Base-by-base conservation (phyloP, 1,140 invertebrate species). In the Apolygus lucorum region DNA sequence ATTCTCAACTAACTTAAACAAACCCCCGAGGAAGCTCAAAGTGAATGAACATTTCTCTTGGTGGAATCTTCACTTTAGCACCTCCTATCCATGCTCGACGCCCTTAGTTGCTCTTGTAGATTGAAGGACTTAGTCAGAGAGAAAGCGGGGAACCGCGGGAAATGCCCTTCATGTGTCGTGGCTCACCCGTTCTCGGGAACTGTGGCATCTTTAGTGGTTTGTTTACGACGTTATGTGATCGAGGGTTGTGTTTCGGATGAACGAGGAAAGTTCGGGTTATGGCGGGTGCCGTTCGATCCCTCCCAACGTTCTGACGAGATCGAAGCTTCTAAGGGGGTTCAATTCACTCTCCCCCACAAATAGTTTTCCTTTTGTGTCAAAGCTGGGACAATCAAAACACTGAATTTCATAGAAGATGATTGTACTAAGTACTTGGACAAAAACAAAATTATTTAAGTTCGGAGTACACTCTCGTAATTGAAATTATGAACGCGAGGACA, bases 61-160 rank as follows among this genome's bases (percentile, higher is more conserved):
- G 22, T 11, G 54, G 54, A 59, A 59, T 59, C 54, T 59, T 59
- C 54, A 24, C 54, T 59, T 59, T 59, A 59, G 54, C 54, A 59
- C 54, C 54, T 59, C 22, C 54, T 49, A n/a, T n/a, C 4, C 34
- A 42, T 8, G 34, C 4, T 42, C 34, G 34, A 17, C 34, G 34
- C 4, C 4, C 34, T 42, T 42, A 42, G 34, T 42, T n/a, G 34
- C 34, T 17, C 34, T 42, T 8, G 34, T 42, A 42, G 34, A 42
- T 42, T 42, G 17, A 42, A 42, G n/a, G 34, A 42, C 34, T 8
- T 42, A 8, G 34, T 42, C 34, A 42, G n/a, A n/a, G n/a, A n/a
- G n/a, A n/a, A n/a, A 42, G 34, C 17, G 34, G 34, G 34, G 17
- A 42, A 42, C 34, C 34, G 34, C 34, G 34, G 34, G 34, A 8